Evolutionary conservation across 1,140 invertebrate species (phyloP), one percentile per base, ranked within the genome.

Genomic region (Drosophila ironensis): DNA sequence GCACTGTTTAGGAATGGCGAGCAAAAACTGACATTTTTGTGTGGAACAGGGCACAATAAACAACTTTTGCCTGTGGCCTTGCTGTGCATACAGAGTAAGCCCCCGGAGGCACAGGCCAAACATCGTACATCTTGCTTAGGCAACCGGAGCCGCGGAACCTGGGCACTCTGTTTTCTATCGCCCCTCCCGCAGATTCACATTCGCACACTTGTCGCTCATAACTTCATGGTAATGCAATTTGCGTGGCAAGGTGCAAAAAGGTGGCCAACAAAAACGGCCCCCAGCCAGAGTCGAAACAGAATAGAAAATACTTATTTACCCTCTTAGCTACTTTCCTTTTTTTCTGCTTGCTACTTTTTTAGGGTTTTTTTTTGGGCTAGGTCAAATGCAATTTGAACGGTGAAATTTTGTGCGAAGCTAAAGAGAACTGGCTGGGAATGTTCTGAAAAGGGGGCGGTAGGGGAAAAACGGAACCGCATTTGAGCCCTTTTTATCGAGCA

Each of bases 401-500:
- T 67, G 45, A 67, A 84, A 60, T 63, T 68, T 68, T 69, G 46
- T 61, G 46, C 40, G 38, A 27, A 44, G 64, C 44, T 59, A 51
- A 59, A 57, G 60, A 61, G 53, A 70, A 69, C 59, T 63, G 60
- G 30, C 60, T 64, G 42, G 60, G 33, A 63, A 69, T 69, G 68
- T 71, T 67, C 66, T 68, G 64, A 69, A 69, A 69, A 70, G 67
- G 33, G 61, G 67, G 66, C 67, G 40, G 56, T 37, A 71, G 52
- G 57, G 60, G 63, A 70, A 84, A 78, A 78, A 60, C 78, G 80
- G 80, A 78, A 86, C 74, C 73, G 73, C 78, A 84, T 84, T 84
- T 84, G 78, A 86, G 80, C 78, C 78, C 68, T 84, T 73, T 84
- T 86, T 84, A 84, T 84, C 80, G 78, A 78, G 73, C 77, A 76